phyloP scores from a whole-genome alignment of 2,113 vertebrate species.

The Corythornis cristatus region DNA sequence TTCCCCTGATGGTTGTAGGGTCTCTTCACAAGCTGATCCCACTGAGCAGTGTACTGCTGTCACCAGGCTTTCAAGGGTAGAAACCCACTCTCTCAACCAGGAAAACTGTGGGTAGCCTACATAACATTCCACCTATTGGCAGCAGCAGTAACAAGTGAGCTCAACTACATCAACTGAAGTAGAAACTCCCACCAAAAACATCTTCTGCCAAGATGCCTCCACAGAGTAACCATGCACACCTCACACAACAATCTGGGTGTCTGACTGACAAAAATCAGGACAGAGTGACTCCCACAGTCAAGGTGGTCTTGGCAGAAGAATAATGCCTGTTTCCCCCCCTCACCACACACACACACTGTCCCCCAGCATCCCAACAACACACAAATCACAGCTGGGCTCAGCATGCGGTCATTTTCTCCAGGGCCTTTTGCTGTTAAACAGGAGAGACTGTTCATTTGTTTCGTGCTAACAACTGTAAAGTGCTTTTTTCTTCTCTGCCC shows the following conservation, averaged over 20 bases:
- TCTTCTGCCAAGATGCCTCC: not conserved
- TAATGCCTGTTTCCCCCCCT: not conserved
- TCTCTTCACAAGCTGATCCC: not conserved
- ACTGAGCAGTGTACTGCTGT: not conserved
- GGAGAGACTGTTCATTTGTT: not conserved
- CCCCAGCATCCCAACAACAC: not conserved
- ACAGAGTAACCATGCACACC: rapidly evolving
- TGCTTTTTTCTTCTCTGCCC: not conserved
- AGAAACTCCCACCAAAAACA: not conserved
- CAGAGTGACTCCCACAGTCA: not conserved
- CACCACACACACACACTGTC: not conserved
- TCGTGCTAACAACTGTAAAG: not conserved
- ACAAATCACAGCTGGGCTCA: not conserved
- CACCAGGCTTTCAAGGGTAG: not conserved
- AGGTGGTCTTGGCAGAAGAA: not conserved
- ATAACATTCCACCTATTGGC: not conserved
- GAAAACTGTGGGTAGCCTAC: not conserved
- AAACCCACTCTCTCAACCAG: not conserved
- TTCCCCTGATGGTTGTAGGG: not conserved
- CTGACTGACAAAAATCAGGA: not conserved
- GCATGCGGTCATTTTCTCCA: not conserved
- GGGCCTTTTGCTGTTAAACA: not conserved
- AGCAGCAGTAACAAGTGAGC: not conserved
- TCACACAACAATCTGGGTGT: not conserved
- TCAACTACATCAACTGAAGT: not conserved